Evolutionary conservation across 1,140 invertebrate genomes (phyloP), one percentile per base, ranked within the genome.

Genomic region (Orius insidiosus): DNA sequence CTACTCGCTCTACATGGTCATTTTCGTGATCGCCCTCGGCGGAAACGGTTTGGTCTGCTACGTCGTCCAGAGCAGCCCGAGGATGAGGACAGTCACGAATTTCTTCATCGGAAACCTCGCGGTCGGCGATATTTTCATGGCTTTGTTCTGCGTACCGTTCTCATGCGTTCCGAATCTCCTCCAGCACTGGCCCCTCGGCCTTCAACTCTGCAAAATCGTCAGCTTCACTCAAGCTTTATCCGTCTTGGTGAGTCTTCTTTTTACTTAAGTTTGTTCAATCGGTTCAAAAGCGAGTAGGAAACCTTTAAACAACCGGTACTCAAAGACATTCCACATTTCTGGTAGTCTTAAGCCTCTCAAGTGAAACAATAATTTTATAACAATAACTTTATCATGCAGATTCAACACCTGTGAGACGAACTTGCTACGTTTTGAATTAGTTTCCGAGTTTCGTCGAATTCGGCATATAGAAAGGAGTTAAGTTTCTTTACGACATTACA

Each of bases 1-100:
- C 31, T 84, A 80, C 56, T 59, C 80, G 19, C 67, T 85, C 54
- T 89, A 88, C 63, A 69, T 70, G 37, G 59, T 69, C 15, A 74
- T 88, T 5, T 83, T 87, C 47, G 58, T 87, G 1, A 62, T 80
- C 1, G 80, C 83, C 0, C 58, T 89, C 5, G 52, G 77, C 1
- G 85, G 85, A 1, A 89, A 89, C 58, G 74, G 75, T 9, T 68
- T 85, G 2, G 82, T 90, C 4, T 85, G 82, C 59, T 85, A 80
- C 56, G 78, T 87, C 5, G 82, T 89, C 1, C 65, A 78, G 44
- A 71, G 72, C 6, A 79, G 75, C 15, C 74, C 80, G 0, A 68
- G 79, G 24, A 89, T 88, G 84, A 71, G 78, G 50, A 87, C 84
- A 0, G 81, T 88, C 1, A 88, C 85, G 1, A 89, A 89, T 56